These are phyloP conservation scores for Borostomias antarcticus DNA, from an alignment of 2,797 vertebrate genomes.

Conservation along the genomic window DNA sequence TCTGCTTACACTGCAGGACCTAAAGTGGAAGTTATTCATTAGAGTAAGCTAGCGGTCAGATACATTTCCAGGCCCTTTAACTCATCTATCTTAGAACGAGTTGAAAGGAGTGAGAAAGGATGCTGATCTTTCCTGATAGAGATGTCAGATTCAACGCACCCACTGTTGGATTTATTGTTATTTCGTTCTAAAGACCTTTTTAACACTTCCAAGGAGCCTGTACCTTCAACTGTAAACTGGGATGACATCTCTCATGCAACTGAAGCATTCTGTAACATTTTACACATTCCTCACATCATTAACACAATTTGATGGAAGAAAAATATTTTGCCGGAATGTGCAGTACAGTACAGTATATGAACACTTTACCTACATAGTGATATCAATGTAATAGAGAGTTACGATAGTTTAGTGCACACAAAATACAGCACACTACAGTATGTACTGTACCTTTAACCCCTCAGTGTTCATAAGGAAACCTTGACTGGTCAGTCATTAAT, in stretches of 20 bases:
- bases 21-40: conserved; percentile 99
- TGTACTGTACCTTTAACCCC: background rate
- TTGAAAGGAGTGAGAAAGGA: conserved; percentile 94
- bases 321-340: too few relatives aligned
- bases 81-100: conserved; percentile 99
- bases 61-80: conserved; percentile 99
- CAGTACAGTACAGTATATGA: too few relatives aligned
- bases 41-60: conserved; percentile 98
- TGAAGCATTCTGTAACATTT: background rate
- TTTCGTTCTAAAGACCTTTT: conserved; percentile 99
- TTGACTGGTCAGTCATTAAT: background rate
- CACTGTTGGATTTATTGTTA: conserved; percentile 99
- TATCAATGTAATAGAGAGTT: background rate
- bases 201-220: conserved; percentile 84
- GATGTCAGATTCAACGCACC: conserved; percentile 98
- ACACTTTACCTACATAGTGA: background rate
- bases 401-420: too few relatives aligned
- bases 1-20: conserved; percentile 99
- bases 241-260: conserved; percentile 58
- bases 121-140: conserved; percentile 99
- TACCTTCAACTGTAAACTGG: conserved; percentile 90
- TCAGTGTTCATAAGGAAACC: too few relatives aligned
- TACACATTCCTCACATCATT: conserved; percentile 51
- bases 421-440: background rate
- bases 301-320: background rate